These are phyloP conservation scores for Drosophila nikananu DNA, from an alignment of 1,140 invertebrate species.

Conservation along the genomic window DNA sequence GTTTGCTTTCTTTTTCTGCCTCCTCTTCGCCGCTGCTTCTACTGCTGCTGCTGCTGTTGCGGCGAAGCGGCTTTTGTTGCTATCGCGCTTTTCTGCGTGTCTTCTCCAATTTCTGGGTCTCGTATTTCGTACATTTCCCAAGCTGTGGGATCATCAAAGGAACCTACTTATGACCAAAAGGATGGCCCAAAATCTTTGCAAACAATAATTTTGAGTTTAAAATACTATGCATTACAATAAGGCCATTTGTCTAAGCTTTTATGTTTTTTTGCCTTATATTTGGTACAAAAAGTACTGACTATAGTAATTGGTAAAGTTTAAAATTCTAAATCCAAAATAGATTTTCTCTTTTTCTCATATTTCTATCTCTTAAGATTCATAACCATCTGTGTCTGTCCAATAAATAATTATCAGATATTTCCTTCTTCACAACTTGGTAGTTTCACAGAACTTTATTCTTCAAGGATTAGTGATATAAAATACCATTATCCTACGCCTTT, in stretches of 20 bases:
- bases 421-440: too few species aligned
- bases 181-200: not conserved
- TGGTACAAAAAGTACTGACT: too few species aligned
- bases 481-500: too few species aligned
- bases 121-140: not conserved
- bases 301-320: not conserved
- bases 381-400: not conserved
- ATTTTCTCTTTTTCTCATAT: not conserved
- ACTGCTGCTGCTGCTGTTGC: constrained; percentile 21
- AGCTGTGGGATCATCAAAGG: not conserved
- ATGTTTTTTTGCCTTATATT: too few species aligned
- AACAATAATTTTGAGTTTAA: not conserved
- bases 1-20: constrained; percentile 75
- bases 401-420: not conserved
- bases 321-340: too few species aligned
- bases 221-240: not conserved
- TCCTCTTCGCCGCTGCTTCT: constrained; percentile 41
- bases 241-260: not conserved
- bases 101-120: constrained; percentile 9
- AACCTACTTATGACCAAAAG: not conserved
- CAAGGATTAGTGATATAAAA: too few species aligned
- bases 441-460: too few species aligned
- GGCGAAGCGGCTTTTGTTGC: constrained; percentile 31
- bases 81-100: constrained; percentile 22
- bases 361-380: not conserved